Evolutionary conservation across 2,797 vertebrate species (phyloP), one percentile per base, ranked within the genome.

Genomic region (Anguilla marmorata): DNA sequence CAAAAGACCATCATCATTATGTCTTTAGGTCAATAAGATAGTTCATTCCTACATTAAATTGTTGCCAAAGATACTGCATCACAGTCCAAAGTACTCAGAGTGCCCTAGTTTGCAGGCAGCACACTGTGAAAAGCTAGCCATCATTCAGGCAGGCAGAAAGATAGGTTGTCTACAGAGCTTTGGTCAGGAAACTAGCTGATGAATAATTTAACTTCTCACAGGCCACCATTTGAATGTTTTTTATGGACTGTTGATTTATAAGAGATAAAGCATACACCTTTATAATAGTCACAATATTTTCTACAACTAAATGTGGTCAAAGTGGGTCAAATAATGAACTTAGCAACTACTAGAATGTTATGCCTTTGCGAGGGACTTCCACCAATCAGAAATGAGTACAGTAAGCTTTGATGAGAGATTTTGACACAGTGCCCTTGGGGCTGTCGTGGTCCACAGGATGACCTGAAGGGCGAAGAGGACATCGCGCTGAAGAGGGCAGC

Each of bases 401-500:
- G 48, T 72, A 4, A 9, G 56, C 45, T 72, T 33, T 79, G 84
- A 63, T 16, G 27, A 19, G 14, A 37, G 16, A 52, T 85, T 84
- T 63, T 85, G 69, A 60, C 50, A 30, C 37, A 19, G 6, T 19
- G 30, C 19, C 3, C 9, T 21, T 30, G 7, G 87, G 33, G 60
- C 19, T 7, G 6, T 48, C 52, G 19, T 87, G 92, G 50, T 89
- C 87, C 85, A 54, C 93, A 99, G 98, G 98, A 99, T 93, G 98
- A 99, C 91, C 96, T 95, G 91, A 97, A 99, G 94, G 98, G 96
- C 83, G 98, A 99, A 90, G 96, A 98, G 87, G 97, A 99, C 89
- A 98, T 99, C 96, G 98, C 98, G 19, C 95, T 97, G 90, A 99
- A 98, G 92, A 97, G 97, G 91, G 98, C 98, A 41, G 98, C 98